Evolutionary conservation across 2,888 invertebrate species (phyloP), one percentile per base, ranked within the genome.

Genomic region (Odontothrips loti): DNA sequence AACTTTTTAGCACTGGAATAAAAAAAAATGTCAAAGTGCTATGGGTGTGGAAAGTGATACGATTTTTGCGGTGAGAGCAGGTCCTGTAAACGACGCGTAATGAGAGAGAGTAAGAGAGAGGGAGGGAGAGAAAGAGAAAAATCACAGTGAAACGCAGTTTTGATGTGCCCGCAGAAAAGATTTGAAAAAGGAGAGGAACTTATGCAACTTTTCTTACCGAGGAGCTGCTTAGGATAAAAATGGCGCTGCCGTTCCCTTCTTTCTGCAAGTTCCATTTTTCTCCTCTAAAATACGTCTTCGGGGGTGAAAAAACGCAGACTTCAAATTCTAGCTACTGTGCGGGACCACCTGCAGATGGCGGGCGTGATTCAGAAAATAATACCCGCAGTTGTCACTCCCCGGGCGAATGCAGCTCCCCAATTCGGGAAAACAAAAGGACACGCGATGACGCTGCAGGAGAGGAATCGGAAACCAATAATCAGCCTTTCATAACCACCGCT

Each of bases 401-500:
- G 68, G n/a, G 23, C 68, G 9, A 75, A 75, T 75, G 68, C 68
- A 75, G 23, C 23, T 27, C 23, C 68, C 58, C 58, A 58, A 58
- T 58, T 27, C 68, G 68, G 9, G 27, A 75, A 75, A 75, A 75
- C 68, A 75, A 75, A 75, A 9, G 68, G 27, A 11, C 68, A 27
- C 10, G 68, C 58, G 58, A 43, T 6, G 34, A 43, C 6, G 15
- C 58, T 15, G 68, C 8, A 12, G 11, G 68, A 27, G 23, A 0
- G 68, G 68, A 9, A 75, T 75, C 68, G 68, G 68, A 75, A 75
- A 75, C 68, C 68, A 75, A 75, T 75, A 75, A 75, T 75, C 68
- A 75, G 68, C 23, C 68, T 75, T 27, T 75, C 68, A 75, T 75
- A 75, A 75, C 68, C 68, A 75, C 68, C 68, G 23, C 68, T 75